phyloP scores from a whole-genome alignment of 2,113 vertebrate species.

The Gasterosteus nipponicus region DNA sequence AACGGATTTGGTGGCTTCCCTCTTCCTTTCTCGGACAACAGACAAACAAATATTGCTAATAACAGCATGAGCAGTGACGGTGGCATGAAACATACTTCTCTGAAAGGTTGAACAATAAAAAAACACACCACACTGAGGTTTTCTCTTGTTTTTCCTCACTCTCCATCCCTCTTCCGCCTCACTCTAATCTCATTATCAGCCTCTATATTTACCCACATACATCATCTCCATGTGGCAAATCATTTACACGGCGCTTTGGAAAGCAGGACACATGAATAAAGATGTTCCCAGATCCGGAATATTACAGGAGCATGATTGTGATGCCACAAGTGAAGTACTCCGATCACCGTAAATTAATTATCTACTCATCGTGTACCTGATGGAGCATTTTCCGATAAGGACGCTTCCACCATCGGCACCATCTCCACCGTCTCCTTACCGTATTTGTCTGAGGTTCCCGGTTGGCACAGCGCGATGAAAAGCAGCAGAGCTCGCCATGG shows the following conservation, averaged over 20 bases:
- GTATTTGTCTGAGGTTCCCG: conserved; percentile 70
- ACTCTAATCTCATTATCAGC: conserved; percentile 21
- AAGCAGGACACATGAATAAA: background rate
- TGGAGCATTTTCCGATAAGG: background rate
- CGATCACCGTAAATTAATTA: conserved; percentile 14
- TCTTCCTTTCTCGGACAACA: background rate
- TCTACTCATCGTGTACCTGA: conserved; percentile 2
- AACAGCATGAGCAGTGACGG: background rate
- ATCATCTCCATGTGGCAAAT: background rate
- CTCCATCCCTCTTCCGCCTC: conserved; percentile 18
- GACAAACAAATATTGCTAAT: background rate
- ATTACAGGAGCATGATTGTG: background rate
- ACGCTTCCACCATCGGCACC: background rate
- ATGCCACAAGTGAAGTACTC: conserved; percentile 11
- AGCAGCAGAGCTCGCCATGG: conserved; percentile 73
- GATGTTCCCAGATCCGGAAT: background rate
- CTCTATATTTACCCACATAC: background rate
- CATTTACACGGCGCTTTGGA: background rate
- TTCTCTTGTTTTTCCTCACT: background rate
- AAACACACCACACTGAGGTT: background rate
- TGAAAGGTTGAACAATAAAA: background rate
- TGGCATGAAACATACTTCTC: background rate
- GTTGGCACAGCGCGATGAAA: conserved; percentile 54
- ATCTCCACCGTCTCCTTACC: conserved; percentile 55
- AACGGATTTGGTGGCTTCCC: background rate